Conservation (phyloP, 2,888 invertebrate genomes). For the Agrochola macilenta region DNA sequence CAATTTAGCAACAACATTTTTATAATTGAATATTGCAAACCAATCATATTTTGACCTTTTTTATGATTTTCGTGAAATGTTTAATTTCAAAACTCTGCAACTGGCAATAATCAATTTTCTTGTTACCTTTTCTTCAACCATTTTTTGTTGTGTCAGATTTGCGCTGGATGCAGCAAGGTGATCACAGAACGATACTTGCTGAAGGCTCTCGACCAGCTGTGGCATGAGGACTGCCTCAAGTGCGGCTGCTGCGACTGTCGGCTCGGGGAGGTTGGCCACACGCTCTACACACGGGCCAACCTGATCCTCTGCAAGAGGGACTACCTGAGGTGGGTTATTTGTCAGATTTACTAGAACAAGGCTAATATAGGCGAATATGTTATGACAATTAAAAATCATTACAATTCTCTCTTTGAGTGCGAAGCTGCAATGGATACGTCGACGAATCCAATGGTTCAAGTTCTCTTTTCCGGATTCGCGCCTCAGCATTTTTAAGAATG, state of each 20-base stretch:
- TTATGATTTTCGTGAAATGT: conserved; percentile 28
- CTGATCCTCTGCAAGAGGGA: conserved; percentile 98
- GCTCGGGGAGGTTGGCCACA: conserved; percentile 98
- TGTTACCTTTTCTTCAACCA: neutral
- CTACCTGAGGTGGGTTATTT: conserved; percentile 94
- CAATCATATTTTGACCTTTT: neutral
- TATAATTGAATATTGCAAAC: conserved; percentile 9
- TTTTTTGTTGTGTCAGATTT: conserved; percentile 91
- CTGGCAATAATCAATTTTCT: neutral
- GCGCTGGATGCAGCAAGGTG: conserved; percentile 98
- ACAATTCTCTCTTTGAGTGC: neutral
- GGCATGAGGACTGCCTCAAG: conserved; percentile 99
- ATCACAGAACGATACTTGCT: conserved; percentile 97
- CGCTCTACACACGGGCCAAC: conserved; percentile 98
- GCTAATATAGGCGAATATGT: neutral
- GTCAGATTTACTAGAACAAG: neutral
- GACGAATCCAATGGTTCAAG: neutral
- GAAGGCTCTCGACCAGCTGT: conserved; percentile 97
- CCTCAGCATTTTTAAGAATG: neutral
- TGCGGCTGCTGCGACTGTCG: conserved; percentile 99
- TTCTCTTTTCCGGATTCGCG: too few species aligned
- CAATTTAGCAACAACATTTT: neutral
- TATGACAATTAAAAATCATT: neutral
- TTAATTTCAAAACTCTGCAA: conserved; percentile 1
- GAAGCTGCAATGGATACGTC: neutral